These are phyloP conservation scores for Nymphalis c-album DNA, from an alignment of 2,888 invertebrate genomes.

Conservation along the genomic window DNA sequence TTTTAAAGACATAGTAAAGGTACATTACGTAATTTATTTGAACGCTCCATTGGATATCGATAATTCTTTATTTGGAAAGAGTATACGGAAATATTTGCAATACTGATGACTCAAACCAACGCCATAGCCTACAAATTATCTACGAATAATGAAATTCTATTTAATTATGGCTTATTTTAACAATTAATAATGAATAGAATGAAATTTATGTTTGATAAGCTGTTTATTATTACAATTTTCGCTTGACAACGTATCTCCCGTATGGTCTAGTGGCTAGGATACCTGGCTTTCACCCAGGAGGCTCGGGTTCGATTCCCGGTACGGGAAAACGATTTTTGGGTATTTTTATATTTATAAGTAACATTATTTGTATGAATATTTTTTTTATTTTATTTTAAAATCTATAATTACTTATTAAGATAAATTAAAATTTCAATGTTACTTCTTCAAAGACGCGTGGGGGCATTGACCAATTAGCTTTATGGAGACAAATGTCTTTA, in stretches of 20 bases:
- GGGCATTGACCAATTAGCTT: slow-evolving; percentile 17
- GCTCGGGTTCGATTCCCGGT: slow-evolving; percentile 88
- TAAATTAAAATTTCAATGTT: no score
- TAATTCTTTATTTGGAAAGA: neutral
- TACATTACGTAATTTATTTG: slow-evolving; percentile 15
- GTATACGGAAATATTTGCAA: neutral
- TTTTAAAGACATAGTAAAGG: neutral
- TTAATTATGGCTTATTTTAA: neutral
- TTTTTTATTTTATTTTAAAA: neutral
- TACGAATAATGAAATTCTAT: no score
- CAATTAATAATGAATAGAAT: neutral
- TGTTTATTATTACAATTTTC: neutral
- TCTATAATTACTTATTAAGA: neutral
- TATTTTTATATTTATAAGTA: neutral
- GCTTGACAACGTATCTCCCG: neutral
- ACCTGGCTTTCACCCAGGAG: slow-evolving; percentile 87
- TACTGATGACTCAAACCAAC: neutral
- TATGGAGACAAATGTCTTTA: slow-evolving; percentile 23
- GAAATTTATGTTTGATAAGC: neutral
- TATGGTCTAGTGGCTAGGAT: slow-evolving; percentile 86
- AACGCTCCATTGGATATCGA: slow-evolving; percentile 11
- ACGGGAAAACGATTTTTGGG: slow-evolving; percentile 39
- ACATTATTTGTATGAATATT: neutral
- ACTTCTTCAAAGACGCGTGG: slow-evolving; percentile 2
- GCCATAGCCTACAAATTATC: neutral